Base-by-base conservation (phyloP, 1,140 invertebrate genomes). In the Drosophila orosa region DNA sequence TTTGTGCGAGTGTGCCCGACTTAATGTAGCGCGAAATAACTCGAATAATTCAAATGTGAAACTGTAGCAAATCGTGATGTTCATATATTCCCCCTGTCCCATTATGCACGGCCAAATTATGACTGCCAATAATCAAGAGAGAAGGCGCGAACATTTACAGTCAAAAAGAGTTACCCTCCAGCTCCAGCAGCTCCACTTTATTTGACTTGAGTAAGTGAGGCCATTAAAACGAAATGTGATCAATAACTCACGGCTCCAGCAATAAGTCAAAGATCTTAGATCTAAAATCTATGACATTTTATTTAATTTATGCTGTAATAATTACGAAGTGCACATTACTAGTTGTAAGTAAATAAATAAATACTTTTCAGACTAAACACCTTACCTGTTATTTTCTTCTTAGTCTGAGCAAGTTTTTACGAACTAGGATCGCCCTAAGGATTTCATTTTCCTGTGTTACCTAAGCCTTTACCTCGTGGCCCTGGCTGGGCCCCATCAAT, bases 11-110 rank as follows among this genome's bases (percentile, higher is more conserved):
- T 57, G 55, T 57, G 42, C 44, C 22, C 19, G 35, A 71, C 44
- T 73, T 74, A 85, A 85, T 74, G 81, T 78, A 78, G 45, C 81
- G 81, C 80, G 72, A 85, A 87, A 86, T 86, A 82, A 82, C 81
- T 87, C 52, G 71, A 82, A 79, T 82, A 76, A 63, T 66, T 80
- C 76, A 69, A 80, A 66, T 74, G 48, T 61, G 60, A 67, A 48
- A 37, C 45, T 81, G 39, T 76, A 55, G 40, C 44, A 59, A 54
- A 37, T 54, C 61, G 59, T 42, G 35, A 44, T 47, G 40, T 66
- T 45, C 54, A 75, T 72, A 72, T 80, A 75, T 80, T 52, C 74
- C 22, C 50, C 33, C 48, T 52, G 61, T 67, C 44, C 59, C 72
- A 67, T 66, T 60, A 45, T 74, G 71, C 71, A 74, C 44, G 59